Conservation (phyloP, 2,113 vertebrate species). For the Mesocricetus auratus region DNA sequence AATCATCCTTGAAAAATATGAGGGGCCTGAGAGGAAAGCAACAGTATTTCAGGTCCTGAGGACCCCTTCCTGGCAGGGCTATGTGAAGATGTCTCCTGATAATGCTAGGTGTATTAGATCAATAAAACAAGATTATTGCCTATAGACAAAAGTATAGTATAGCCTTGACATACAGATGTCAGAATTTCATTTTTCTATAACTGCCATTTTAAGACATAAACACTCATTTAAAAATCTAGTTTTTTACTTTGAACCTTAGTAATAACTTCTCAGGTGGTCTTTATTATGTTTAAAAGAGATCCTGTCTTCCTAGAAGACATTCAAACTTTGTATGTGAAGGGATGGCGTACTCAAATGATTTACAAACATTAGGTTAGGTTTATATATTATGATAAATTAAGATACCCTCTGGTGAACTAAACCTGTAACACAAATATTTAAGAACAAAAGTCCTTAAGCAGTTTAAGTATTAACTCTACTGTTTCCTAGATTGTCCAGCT, state of each 20-base stretch:
- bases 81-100: not conserved
- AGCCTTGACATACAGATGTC: not conserved
- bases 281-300: not conserved
- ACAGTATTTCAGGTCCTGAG: not conserved
- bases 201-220: slow-evolving; percentile 16
- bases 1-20: not conserved
- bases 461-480: not conserved
- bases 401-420: not conserved
- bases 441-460: slow-evolving; percentile 18
- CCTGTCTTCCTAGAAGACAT: not conserved
- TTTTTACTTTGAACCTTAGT: slow-evolving; percentile 8
- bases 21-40: not conserved
- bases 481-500: slow-evolving; percentile 1
- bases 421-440: slow-evolving; percentile 41
- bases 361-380: not conserved
- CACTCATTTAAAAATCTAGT: not conserved
- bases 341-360: slow-evolving; percentile 6
- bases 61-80: not conserved
- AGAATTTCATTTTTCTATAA: slow-evolving; percentile 7
- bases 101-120: not conserved
- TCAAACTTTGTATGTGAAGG: not conserved
- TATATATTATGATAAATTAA: slow-evolving; percentile 44
- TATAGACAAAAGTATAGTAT: not conserved
- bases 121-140: not conserved
- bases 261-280: not conserved